Conservation (phyloP, 2,113 vertebrate species). For the Rhombomys opimus region DNA sequence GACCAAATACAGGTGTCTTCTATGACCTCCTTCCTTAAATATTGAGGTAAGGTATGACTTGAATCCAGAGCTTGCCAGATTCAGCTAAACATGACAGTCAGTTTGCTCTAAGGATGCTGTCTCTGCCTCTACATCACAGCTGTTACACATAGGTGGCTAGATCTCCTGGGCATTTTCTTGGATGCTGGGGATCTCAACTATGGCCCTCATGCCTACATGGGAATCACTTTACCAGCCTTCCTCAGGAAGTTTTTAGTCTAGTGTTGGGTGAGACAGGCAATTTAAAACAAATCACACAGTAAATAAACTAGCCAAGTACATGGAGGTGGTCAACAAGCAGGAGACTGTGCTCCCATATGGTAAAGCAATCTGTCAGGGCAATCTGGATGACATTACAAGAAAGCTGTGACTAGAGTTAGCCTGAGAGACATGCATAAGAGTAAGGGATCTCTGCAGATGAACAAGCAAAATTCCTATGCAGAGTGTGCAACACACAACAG, state of each 20-base stretch:
- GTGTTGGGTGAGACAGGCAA: background rate
- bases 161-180: background rate
- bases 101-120: background rate
- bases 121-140: background rate
- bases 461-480: background rate
- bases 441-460: background rate
- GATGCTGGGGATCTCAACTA: background rate
- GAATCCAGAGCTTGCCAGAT: background rate
- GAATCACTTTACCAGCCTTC: background rate
- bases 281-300: conserved; percentile 11
- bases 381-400: background rate
- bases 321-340: background rate
- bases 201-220: background rate
- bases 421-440: background rate
- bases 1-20: background rate
- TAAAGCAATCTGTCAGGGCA: background rate
- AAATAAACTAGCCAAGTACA: background rate
- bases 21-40: background rate
- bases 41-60: background rate
- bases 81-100: background rate
- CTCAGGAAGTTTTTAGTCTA: conserved; percentile 5
- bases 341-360: background rate
- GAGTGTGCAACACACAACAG: background rate
- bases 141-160: background rate
- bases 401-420: background rate